Base-by-base conservation (phyloP, 2,888 invertebrate genomes). In the Tenthredo livida region DNA sequence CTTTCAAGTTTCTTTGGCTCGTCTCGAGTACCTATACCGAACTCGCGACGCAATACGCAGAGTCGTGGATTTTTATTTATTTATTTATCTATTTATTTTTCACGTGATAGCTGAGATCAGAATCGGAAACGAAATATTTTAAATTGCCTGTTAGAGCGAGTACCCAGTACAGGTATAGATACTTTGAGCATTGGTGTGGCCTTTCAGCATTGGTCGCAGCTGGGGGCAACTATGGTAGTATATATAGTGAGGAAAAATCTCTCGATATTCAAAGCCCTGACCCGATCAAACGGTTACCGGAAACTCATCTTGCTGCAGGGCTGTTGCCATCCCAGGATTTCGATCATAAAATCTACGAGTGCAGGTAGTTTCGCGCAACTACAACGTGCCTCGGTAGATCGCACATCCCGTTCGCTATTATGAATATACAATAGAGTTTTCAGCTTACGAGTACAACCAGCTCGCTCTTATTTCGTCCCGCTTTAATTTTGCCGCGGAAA, bases 261-360 rank as follows among this genome's bases (percentile, higher is more conserved):
- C 73, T 75, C 43, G 47, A 75, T 75, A 75, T 77, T 77, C 77
- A 77, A 50, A 77, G 50, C 33, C 15, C 50, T 77, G 50, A 77
- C 50, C 25, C 50, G 29, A 77, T 77, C 29, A 40, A 50, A 73
- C 43, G 50, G 77, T 17, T 29, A 33, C 37, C 40, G 33, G 70
- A 33, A 33, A 70, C 29, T 37, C 33, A 70, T 70, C 70, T 29
- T 15, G 29, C 29, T 15, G 29, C 29, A 17, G 70, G 29, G 70
- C 33, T 70, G 54, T 54, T 54, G 54, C 54, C n/a, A 54, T n/a
- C n/a, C n/a, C 61, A 10, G 61, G 12, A 12, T 21, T 61, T 4
- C 25, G 25, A 61, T 61, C 25, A 61, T 61, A 61, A 61, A 25
- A 21, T 61, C 25, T 25, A 25, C 61, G 61, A 29, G 25, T 61